Base-by-base conservation (phyloP, 1,140 invertebrate species). In the Chrysomallon squamiferum region DNA sequence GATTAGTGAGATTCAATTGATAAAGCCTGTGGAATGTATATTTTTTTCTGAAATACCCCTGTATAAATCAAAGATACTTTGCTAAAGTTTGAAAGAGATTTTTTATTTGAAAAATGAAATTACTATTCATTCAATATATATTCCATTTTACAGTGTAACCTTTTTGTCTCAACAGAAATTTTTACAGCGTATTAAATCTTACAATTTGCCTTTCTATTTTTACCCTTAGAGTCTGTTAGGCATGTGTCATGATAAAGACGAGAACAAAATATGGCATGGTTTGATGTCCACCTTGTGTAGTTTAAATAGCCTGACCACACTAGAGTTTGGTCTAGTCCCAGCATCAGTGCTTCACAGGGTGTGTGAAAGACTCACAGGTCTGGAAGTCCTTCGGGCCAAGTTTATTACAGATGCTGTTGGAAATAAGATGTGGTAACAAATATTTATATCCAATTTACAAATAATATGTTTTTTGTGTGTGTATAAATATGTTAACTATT, bases 311-410 rank as follows among this genome's bases (percentile, higher is more conserved):
- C 52, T 80, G 29, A 60, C 63, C 20, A 58, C 64, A 18, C 38
- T 80, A 6, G 49, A 73, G 29, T 78, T 80, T 69, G 78, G 75
- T 30, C 52, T 70, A 20, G 75, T 75, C 11, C 76, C 78, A 25
- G 73, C 73, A 2, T 65, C 61, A 3, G 69, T 78, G n/a, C 58
- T 80, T 47, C 73, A 80, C 47, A 29, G 65, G 7, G 52, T 75
- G 0, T 69, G 69, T 52, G 67, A 74, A 35, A 75, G 69, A 29
- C 65, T 78, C 25, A 41, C 66, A 7, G 56, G 68, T 4, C 47
- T 80, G n/a, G 69, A 78, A 35, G 69, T 66, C 7, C 60, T 80
- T 30, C 62, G 58, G 9, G 72, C 78, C 5, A 66, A 78, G 25
- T 73, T 60, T 57, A 78, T 78, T 43, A 71, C 70, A 33, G 76